A percentile compares a stretch with the other conserved stretches of the same genome.
Conservation (phyloP, 2,797 vertebrate genomes). For the Macropus fuliginosus region DNA sequence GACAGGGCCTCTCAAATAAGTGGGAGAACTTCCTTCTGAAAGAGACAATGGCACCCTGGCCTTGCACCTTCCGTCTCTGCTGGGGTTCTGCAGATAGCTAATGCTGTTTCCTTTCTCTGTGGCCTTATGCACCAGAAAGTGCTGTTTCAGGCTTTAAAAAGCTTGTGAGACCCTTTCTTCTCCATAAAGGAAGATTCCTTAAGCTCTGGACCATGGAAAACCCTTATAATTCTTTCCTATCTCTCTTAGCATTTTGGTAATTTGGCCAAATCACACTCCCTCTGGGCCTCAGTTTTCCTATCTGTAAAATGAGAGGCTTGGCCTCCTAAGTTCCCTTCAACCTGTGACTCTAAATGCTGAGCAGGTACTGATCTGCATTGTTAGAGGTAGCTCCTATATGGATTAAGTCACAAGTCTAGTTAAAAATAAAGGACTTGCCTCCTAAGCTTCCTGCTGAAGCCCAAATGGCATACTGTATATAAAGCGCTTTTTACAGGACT, state of each 20-base stretch:
- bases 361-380: neutral
- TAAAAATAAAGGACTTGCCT: neutral
- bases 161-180: accelerated
- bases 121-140: neutral
- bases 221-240: neutral
- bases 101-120: neutral
- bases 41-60: neutral
- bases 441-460: neutral
- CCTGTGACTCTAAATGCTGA: neutral
- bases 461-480: neutral
- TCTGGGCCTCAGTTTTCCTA: neutral
- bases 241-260: neutral
- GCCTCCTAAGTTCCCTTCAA: neutral
- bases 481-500: neutral
- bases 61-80: neutral
- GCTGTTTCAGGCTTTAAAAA: neutral
- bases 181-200: neutral
- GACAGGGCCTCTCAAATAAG: slow-evolving; percentile 30
- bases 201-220: neutral
- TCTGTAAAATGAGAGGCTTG: neutral
- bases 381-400: neutral
- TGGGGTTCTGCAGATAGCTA: neutral
- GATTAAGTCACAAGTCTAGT: neutral
- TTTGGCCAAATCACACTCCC: neutral
- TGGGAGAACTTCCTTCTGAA: neutral